Conservation (phyloP, 2,888 invertebrate species). For the Drosophila multiciliata region DNA sequence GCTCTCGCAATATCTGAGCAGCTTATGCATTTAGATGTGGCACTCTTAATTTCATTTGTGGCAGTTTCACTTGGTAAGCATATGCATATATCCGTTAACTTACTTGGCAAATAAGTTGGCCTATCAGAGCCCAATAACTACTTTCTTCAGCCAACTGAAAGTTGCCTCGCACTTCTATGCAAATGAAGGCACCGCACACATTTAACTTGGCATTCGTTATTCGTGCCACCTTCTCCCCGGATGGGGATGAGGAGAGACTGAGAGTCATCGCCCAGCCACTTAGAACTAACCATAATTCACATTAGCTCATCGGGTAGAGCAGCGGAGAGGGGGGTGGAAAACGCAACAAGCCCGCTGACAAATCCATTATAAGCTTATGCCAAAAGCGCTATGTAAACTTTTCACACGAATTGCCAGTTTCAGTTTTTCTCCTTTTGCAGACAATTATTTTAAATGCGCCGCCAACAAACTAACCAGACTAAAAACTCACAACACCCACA, state of each 20-base stretch:
- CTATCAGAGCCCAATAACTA: constrained; percentile 10
- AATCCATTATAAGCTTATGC: constrained; percentile 79
- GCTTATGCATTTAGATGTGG: constrained; percentile 1
- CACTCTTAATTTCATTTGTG: constrained; percentile 31
- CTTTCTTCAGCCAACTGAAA: constrained; percentile 33
- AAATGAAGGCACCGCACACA: constrained; percentile 40
- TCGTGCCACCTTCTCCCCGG: not conserved
- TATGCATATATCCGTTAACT: constrained; percentile 12
- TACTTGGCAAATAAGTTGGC: constrained; percentile 12
- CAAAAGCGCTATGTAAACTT: constrained; percentile 75
- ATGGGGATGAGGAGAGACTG: not conserved
- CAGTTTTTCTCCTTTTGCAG: constrained; percentile 38
- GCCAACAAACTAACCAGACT: constrained; percentile 70
- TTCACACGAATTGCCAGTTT: constrained; percentile 73
- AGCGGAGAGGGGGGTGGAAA: constrained; percentile 4
- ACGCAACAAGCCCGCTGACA: constrained; percentile 68
- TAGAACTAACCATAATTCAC: constrained; percentile 66
- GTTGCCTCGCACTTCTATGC: constrained; percentile 38
- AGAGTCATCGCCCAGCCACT: constrained; percentile 37
- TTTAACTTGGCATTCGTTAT: constrained; percentile 41
- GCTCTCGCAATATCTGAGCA: not conserved
- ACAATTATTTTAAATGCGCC: constrained; percentile 78
- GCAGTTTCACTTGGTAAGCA: constrained; percentile 17
- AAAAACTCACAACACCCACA: constrained; percentile 25
- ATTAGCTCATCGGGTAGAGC: constrained; percentile 54